phyloP scores from a whole-genome alignment of 2,113 vertebrate genomes.

The Electrona antarctica region DNA sequence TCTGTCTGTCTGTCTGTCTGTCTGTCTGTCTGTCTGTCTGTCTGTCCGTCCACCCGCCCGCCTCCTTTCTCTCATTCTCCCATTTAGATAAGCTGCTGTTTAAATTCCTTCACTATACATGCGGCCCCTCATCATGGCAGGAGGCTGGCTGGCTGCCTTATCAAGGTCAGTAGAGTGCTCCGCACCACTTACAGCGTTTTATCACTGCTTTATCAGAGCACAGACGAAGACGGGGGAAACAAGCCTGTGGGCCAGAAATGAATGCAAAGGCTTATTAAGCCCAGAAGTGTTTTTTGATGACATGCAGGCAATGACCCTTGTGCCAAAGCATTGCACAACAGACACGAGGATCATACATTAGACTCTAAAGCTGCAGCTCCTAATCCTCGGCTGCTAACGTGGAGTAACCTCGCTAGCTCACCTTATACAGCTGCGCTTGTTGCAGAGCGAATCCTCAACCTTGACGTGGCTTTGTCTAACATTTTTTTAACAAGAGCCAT shows the following conservation, averaged over 20 bases:
- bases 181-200: slow-evolving; percentile 57
- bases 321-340: slow-evolving; percentile 26
- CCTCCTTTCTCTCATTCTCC: neutral
- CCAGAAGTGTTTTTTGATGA: slow-evolving; percentile 49
- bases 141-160: slow-evolving; percentile 59
- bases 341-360: slow-evolving; percentile 47
- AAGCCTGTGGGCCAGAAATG: slow-evolving; percentile 28
- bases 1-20: neutral
- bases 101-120: slow-evolving; percentile 32
- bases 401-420: slow-evolving; percentile 15
- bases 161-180: slow-evolving; percentile 68
- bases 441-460: slow-evolving; percentile 40
- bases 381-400: slow-evolving; percentile 29
- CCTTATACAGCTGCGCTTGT: slow-evolving; percentile 24
- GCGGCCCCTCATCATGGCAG: slow-evolving; percentile 38
- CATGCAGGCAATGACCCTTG: slow-evolving; percentile 30
- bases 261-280: slow-evolving; percentile 45
- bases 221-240: slow-evolving; percentile 21
- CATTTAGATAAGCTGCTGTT: slow-evolving; percentile 59
- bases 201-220: slow-evolving; percentile 55
- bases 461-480: slow-evolving; percentile 40
- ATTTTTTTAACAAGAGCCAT: slow-evolving; percentile 11
- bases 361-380: slow-evolving; percentile 33
- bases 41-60: too few relatives aligned
- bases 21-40: too few relatives aligned